These are phyloP conservation scores for Whitmania pigra DNA, from an alignment of 1,140 invertebrate genomes.

Conservation along the genomic window DNA sequence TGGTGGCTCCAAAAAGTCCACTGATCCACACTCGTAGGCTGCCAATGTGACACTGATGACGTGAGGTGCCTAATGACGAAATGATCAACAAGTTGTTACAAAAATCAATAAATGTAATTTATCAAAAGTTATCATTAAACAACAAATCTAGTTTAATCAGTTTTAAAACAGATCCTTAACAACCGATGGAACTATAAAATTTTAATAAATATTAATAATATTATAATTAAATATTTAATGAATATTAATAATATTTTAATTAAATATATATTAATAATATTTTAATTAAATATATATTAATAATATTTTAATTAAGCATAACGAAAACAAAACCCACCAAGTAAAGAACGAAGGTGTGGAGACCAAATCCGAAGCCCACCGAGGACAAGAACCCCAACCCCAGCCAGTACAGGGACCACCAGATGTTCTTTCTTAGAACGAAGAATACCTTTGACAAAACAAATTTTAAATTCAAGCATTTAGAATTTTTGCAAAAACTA, in stretches of 20 bases:
- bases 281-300: too few species aligned
- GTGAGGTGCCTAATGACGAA: conserved; percentile 46
- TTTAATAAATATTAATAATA: too few species aligned
- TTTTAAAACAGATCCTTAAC: conserved; percentile 45
- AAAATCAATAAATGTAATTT: too few species aligned
- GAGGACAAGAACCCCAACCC: conserved; percentile 88
- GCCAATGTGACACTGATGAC: conserved; percentile 80
- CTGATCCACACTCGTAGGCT: conserved; percentile 84
- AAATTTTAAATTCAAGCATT: conserved; percentile 25
- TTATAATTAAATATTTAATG: too few species aligned
- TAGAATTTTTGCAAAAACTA: too few species aligned
- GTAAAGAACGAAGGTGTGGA: conserved; percentile 96
- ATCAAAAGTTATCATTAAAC: too few species aligned
- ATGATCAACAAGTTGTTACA: too few species aligned
- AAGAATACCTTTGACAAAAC: conserved; percentile 40
- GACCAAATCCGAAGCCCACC: conserved; percentile 88
- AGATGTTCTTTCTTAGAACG: conserved; percentile 41
- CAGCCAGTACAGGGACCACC: conserved; percentile 84
- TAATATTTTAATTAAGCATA: too few species aligned
- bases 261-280: too few species aligned
- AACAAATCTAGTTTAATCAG: too few species aligned
- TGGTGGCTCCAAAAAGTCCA: conserved; percentile 76
- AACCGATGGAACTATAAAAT: too few species aligned
- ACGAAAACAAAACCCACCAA: conserved; percentile 52
- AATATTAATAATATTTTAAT: too few species aligned